Evolutionary conservation across 2,797 vertebrate species (phyloP), one percentile per base, ranked within the genome.

Genomic region (Helostoma temminkii): DNA sequence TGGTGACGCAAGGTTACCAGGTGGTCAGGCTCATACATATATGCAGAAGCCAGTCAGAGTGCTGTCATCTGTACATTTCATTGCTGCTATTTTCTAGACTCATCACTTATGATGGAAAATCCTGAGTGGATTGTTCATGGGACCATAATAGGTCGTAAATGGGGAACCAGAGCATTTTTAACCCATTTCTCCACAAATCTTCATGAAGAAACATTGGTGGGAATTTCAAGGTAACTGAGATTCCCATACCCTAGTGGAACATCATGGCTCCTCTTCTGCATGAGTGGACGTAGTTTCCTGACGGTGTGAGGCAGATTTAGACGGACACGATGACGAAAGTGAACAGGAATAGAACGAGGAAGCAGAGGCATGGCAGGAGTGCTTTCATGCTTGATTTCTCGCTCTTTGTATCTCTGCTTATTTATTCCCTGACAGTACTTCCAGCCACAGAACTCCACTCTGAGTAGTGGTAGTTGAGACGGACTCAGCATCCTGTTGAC

Each of bases 311-410:
- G 61, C 43, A 53, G 56, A 82, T 74, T n/a, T 16, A 56, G 34
- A 24, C 1, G 67, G 76, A 75, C 67, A 37, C 6, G 65, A 75
- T 72, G 80, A 64, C 26, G 64, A 60, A 18, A 9, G 58, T 0
- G 15, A 67, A 36, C 64, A 66, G 65, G 60, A 80, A 63, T 48
- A 72, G 80, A 69, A 45, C 0, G 6, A 71, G 25, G 54, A 53
- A 19, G n/a, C 34, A 37, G 46, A 63, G 52, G 56, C 48, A 67
- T 19, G 64, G 63, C 42, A 52, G 4, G 22, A 74, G 47, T 18
- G 41, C 53, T 15, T 54, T 22, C 62, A 78, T 8, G 61, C 65
- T 26, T 47, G 48, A 43, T 34, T 67, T 69, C 54, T 62, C 57
- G 53, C 57, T 64, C 49, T 2, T 62, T 32, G 19, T 12, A 41